Evolutionary conservation across 2,113 vertebrate genomes (phyloP), one percentile per base, ranked within the genome.

Genomic region (Charina bottae): DNA sequence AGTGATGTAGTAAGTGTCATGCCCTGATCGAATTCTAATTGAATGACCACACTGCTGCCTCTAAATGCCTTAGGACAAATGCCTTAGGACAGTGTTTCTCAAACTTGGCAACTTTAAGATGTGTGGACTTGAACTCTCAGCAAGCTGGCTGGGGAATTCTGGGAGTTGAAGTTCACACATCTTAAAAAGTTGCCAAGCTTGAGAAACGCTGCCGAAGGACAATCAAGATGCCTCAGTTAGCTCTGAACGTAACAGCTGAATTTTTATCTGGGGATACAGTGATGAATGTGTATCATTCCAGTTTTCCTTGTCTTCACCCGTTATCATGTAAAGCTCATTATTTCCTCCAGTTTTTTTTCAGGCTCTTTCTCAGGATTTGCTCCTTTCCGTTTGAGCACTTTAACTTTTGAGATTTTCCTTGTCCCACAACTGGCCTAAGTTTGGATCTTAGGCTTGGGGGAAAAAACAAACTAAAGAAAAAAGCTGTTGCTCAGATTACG

Each of bases 1-100:
- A 99, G 99, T 53, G 99, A 99, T 17, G 99, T 98, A 85, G 99
- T 99, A 96, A 98, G 99, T 98, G 92, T 90, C 12, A 24, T 49
- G 7, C 24, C 4, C 13, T 19, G 53, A 9, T 24, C 17, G 0
- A 6, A 21, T 13, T 24, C 83, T 33, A 3, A 7, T 6, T 1
- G 28, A 7, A 53, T 24, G 13, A 37, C 42, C 2, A 0, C 12
- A 54, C n/a, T 9, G 10, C 28, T 37, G 33, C 68, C 33, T 37
- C 33, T 78, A 19, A 78, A 37, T 7, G n/a, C 28, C 5, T 17
- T 28, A 28, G 68, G 6, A 17, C n/a, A 17, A 78, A 37, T 7
- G n/a, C 28, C 5, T 17, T 28, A 28, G 68, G 6, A 17, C n/a
- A 17, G n/a, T 15, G 6, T 42, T 42, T 78, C 72, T 78, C 68